Percentiles rank a stretch among this genome's conserved stretches.
phyloP scores from a whole-genome alignment of 2,888 invertebrate species.

The Macaria liturata region DNA sequence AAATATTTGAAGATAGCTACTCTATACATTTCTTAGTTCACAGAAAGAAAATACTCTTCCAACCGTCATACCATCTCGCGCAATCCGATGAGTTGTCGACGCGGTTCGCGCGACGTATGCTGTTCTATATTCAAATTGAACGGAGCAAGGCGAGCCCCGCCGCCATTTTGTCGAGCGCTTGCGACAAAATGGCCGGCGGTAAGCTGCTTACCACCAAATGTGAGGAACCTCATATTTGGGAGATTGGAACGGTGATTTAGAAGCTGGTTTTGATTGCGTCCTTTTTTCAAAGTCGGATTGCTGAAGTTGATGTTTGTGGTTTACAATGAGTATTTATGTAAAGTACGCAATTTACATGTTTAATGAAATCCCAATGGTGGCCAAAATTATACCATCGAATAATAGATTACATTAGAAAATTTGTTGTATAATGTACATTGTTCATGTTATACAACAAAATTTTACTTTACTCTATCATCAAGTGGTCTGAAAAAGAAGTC shows the following conservation, averaged over 20 bases:
- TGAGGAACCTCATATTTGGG: constrained; percentile 51
- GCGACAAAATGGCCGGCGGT: constrained; percentile 39
- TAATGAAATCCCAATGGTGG: too few species aligned
- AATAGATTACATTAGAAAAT: too few species aligned
- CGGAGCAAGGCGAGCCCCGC: constrained; percentile 62
- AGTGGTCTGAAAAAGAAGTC: too few species aligned
- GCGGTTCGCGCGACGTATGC: constrained; percentile 79
- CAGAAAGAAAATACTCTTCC: constrained; percentile 78
- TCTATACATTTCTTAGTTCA: constrained; percentile 49
- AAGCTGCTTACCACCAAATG: constrained; percentile 61
- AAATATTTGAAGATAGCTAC: background rate
- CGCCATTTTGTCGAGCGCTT: constrained; percentile 74
- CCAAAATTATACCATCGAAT: too few species aligned
- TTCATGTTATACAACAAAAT: too few species aligned
- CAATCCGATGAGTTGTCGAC: constrained; percentile 81
- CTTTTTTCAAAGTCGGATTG: background rate
- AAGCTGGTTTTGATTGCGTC: constrained; percentile 24
- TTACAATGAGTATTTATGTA: too few species aligned
- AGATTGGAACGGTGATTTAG: constrained; percentile 38
- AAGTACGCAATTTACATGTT: too few species aligned
- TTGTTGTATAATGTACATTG: too few species aligned
- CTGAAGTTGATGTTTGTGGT: too few species aligned
- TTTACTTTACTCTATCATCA: too few species aligned
- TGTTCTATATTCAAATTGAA: constrained; percentile 82
- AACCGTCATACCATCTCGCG: constrained; percentile 75